These are phyloP conservation scores for Dicyrtomina minuta DNA, from an alignment of 2,888 invertebrate genomes.

Conservation along the genomic window DNA sequence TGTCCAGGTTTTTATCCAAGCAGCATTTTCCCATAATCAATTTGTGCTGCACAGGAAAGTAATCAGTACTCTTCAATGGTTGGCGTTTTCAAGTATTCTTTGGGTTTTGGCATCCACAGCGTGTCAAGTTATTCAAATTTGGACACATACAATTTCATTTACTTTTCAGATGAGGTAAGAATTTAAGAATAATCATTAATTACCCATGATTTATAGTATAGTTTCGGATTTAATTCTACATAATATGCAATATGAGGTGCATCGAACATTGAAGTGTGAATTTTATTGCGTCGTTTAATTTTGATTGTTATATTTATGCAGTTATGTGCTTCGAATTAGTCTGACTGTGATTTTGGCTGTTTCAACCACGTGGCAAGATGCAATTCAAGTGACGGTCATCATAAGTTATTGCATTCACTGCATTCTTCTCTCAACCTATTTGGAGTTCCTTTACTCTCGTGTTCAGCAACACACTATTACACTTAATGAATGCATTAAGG, in stretches of 20 bases:
- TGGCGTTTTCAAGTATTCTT: constrained; percentile 67
- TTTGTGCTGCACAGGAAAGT: constrained; percentile 68
- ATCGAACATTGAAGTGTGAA: too few species aligned
- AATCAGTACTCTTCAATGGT: constrained; percentile 71
- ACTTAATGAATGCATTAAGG: constrained; percentile 77
- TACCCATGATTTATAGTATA: too few species aligned
- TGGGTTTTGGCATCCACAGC: constrained; percentile 71
- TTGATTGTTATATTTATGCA: constrained; percentile 13
- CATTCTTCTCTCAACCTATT: constrained; percentile 72
- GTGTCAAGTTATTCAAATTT: constrained; percentile 61
- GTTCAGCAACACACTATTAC: constrained; percentile 71
- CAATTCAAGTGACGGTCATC: constrained; percentile 78
- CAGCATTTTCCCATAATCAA: constrained; percentile 69
- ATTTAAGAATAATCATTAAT: too few species aligned
- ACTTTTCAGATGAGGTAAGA: constrained; percentile 35
- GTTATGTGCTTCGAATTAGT: constrained; percentile 6
- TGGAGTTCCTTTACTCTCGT: constrained; percentile 71
- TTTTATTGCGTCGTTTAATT: too few species aligned
- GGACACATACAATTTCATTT: constrained; percentile 36
- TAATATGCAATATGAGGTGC: too few species aligned
- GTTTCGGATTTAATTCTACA: too few species aligned
- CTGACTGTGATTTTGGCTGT: constrained; percentile 57
- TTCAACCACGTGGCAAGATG: constrained; percentile 74
- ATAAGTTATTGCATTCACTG: constrained; percentile 81
- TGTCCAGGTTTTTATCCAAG: constrained; percentile 69